These are phyloP conservation scores for Lasioglossum morio DNA, from an alignment of 2,888 invertebrate genomes.

Conservation along the genomic window DNA sequence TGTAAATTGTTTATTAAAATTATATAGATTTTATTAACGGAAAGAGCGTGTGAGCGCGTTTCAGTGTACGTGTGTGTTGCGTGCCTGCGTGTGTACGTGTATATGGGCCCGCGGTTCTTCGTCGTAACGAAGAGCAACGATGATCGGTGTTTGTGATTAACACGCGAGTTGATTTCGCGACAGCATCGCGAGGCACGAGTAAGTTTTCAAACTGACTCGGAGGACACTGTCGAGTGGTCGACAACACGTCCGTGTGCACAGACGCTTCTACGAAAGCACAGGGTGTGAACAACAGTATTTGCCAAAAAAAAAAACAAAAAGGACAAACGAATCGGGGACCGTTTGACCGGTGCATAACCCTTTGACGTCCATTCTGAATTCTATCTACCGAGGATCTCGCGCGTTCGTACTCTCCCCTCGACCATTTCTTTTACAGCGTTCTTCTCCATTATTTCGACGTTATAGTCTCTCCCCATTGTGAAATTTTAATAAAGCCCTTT, in stretches of 20 bases:
- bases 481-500: constrained; percentile 15
- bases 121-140: constrained; percentile 18
- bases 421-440: background rate
- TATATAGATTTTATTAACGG: constrained; percentile 80
- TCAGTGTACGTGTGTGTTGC: constrained; percentile 15
- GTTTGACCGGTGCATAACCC: constrained; percentile 50
- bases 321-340: constrained; percentile 14
- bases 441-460: background rate
- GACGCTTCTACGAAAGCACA: constrained; percentile 68
- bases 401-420: background rate
- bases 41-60: constrained; percentile 36
- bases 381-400: background rate
- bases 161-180: background rate
- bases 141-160: constrained; percentile 35
- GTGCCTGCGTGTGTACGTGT: constrained; percentile 31
- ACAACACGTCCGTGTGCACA: constrained; percentile 57
- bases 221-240: constrained; percentile 54
- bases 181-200: constrained; percentile 8
- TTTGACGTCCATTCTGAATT: constrained; percentile 37
- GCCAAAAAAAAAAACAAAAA: constrained; percentile 60
- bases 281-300: constrained; percentile 73
- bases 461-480: background rate
- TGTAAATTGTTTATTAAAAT: constrained; percentile 82
- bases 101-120: constrained; percentile 41
- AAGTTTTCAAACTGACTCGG: constrained; percentile 18